Conservation (phyloP, 1,140 invertebrate genomes). For the Glomeris maerens region DNA sequence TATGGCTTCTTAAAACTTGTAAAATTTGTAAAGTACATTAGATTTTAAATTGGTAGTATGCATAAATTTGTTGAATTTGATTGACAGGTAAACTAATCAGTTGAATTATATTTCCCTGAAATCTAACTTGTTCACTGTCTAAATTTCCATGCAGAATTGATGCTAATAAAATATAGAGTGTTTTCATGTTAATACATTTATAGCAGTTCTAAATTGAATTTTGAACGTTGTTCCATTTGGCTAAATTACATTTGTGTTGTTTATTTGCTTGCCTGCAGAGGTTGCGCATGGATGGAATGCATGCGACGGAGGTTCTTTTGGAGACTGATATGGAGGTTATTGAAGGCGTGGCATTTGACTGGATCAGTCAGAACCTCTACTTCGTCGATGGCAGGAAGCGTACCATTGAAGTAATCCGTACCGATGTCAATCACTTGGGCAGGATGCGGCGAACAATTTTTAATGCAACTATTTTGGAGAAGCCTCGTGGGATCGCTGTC, state of each 20-base stretch:
- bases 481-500: constrained; percentile 73
- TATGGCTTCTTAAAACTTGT: too few species aligned
- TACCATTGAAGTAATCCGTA: constrained; percentile 63
- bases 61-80: too few species aligned
- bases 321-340: constrained; percentile 60
- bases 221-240: background rate
- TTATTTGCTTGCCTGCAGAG: constrained; percentile 34
- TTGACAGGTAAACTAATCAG: too few species aligned
- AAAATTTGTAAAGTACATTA: too few species aligned
- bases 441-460: constrained; percentile 63
- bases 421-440: constrained; percentile 47
- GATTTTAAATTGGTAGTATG: too few species aligned
- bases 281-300: constrained; percentile 55
- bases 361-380: constrained; percentile 82
- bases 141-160: too few species aligned
- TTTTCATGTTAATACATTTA: too few species aligned
- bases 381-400: constrained; percentile 59
- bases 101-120: too few species aligned
- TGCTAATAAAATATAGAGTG: too few species aligned
- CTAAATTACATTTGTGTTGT: background rate
- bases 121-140: too few species aligned
- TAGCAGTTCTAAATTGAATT: background rate
- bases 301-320: constrained; percentile 50
- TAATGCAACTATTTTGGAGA: constrained; percentile 50
- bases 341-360: constrained; percentile 85